Evolutionary conservation across 2,113 vertebrate genomes (phyloP).

Genomic region (Vanacampus margaritifer): DNA sequence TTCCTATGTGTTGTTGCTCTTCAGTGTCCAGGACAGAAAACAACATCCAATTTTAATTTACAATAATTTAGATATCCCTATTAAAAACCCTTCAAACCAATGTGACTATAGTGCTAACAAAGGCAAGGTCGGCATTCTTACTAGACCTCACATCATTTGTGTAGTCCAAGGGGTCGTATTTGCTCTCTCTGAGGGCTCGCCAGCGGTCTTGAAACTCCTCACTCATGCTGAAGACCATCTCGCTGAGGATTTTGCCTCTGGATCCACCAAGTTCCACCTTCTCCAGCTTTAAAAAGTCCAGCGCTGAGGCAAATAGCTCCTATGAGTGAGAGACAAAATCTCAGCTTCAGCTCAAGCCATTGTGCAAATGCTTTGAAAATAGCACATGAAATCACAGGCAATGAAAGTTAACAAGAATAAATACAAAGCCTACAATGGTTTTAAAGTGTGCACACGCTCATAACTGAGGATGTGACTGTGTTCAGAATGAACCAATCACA

Average conservation of each 20-base stretch:
- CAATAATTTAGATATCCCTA: too few relatives aligned
- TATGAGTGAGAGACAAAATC: constrained; percentile 24
- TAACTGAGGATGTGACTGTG: too few relatives aligned
- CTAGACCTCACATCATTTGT: constrained; percentile 51
- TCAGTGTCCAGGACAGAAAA: too few relatives aligned
- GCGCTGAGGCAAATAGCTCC: constrained; percentile 74
- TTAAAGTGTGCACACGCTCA: too few relatives aligned
- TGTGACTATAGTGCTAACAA: too few relatives aligned
- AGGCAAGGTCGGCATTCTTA: not conserved
- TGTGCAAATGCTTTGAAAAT: not conserved
- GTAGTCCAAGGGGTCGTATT: constrained; percentile 72
- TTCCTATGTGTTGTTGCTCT: too few relatives aligned
- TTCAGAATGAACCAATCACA: too few relatives aligned
- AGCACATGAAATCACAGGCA: not conserved
- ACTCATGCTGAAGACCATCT: constrained; percentile 66
- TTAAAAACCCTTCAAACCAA: too few relatives aligned
- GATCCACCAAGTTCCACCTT: constrained; percentile 66
- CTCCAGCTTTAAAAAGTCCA: constrained; percentile 76
- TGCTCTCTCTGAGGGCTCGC: constrained; percentile 72
- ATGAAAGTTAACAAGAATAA: not conserved
- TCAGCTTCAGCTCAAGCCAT: not conserved
- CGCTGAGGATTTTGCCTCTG: constrained; percentile 66
- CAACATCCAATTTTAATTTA: too few relatives aligned
- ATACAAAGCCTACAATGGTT: not conserved
- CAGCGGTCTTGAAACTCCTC: constrained; percentile 71